Evolutionary conservation across 2,113 vertebrate species (phyloP).

Genomic region (Todiramphus chloris): DNA sequence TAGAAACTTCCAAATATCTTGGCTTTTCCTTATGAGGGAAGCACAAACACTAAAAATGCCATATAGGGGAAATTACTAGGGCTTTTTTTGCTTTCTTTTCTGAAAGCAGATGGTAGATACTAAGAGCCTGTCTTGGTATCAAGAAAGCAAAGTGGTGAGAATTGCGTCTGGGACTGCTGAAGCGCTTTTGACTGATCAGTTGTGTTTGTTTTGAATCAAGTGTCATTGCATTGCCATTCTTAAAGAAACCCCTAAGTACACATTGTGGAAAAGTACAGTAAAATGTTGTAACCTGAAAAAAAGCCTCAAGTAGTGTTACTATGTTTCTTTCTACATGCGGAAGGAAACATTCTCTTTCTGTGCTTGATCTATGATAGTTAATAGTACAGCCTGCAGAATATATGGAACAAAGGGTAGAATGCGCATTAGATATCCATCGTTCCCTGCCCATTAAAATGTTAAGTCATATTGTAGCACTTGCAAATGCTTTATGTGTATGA

Average conservation of each 20-base stretch:
- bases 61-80: not conserved
- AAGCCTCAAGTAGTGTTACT: not conserved
- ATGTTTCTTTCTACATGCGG: no score
- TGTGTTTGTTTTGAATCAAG: conserved; percentile 34
- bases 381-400: no score
- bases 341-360: no score
- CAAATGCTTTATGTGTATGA: no score
- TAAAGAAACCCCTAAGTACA: not conserved
- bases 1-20: not conserved
- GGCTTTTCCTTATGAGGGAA: not conserved
- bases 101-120: conserved; percentile 4
- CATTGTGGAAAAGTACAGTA: not conserved
- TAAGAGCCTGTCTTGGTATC: not conserved
- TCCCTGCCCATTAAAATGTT: no score
- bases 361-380: no score
- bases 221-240: not conserved
- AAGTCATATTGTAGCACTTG: no score
- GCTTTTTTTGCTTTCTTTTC: not conserved
- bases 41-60: not conserved
- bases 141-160: not conserved
- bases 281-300: not conserved
- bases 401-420: no score
- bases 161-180: not conserved
- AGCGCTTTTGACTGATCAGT: not conserved
- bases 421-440: no score